Evolutionary conservation across 1,140 invertebrate species (phyloP).

Genomic region (Plectrocnemia conspersa): DNA sequence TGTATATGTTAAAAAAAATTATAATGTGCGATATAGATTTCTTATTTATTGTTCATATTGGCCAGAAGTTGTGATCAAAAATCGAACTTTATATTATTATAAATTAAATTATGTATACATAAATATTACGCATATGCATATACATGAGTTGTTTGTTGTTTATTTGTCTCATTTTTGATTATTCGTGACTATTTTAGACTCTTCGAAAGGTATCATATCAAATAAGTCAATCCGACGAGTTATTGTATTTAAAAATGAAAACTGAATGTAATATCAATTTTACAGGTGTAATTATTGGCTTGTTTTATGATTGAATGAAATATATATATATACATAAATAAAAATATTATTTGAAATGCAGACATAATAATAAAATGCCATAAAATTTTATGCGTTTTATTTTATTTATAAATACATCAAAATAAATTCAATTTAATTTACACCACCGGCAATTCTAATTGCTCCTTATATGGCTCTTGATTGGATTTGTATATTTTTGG

Average conservation of each 20-base stretch:
- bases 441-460: constrained; percentile 18
- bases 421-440: background rate
- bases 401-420: background rate
- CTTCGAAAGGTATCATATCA: constrained; percentile 1
- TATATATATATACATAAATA: too few species aligned
- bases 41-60: too few species aligned
- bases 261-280: constrained; percentile 25
- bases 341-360: constrained; percentile 21
- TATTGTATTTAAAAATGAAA: background rate
- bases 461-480: constrained; percentile 16
- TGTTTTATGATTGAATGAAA: constrained; percentile 33
- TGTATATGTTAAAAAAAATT: too few species aligned
- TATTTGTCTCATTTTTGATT: too few species aligned
- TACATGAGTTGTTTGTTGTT: too few species aligned
- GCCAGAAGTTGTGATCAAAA: too few species aligned
- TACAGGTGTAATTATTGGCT: constrained; percentile 30
- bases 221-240: background rate
- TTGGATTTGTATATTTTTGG: constrained; percentile 4
- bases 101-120: too few species aligned
- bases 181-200: background rate
- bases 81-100: too few species aligned
- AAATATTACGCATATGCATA: too few species aligned
- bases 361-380: constrained; percentile 29
- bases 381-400: constrained; percentile 21
- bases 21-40: too few species aligned